These are phyloP conservation scores for Mionectes olivaceus DNA, from an alignment of 2,797 vertebrate genomes.

Conservation along the genomic window DNA sequence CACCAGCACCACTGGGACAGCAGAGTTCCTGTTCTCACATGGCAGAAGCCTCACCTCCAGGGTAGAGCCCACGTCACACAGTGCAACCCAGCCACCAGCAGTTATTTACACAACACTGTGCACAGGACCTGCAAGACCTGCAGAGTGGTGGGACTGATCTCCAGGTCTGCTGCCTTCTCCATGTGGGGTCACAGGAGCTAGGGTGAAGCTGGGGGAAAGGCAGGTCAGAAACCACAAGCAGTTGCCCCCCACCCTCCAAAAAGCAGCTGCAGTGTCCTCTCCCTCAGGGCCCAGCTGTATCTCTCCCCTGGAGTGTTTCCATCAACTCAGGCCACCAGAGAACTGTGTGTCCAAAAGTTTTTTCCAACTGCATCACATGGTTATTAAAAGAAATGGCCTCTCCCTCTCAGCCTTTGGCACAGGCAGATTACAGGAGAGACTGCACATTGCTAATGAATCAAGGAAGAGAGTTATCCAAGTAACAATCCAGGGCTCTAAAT, in stretches of 20 bases:
- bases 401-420: not conserved
- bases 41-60: not conserved
- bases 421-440: not conserved
- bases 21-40: rapidly evolving
- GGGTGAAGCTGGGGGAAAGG: not conserved
- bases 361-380: constrained; percentile 44
- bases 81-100: not conserved
- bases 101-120: not conserved
- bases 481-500: constrained; percentile 20
- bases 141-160: rapidly evolving
- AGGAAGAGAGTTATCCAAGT: constrained; percentile 9
- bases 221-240: not conserved
- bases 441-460: not conserved
- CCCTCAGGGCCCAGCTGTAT: not conserved
- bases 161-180: not conserved
- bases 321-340: not conserved
- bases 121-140: not conserved
- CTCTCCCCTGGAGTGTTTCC: not conserved
- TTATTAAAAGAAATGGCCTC: constrained; percentile 56
- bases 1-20: not conserved
- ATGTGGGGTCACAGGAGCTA: not conserved
- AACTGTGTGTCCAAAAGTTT: constrained; percentile 9
- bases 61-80: not conserved
- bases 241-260: not conserved
- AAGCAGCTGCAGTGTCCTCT: not conserved